Percentiles rank a stretch among this genome's conserved stretches.
phyloP scores from a whole-genome alignment of 2,113 vertebrate species.

The Tenrec ecaudatus region DNA sequence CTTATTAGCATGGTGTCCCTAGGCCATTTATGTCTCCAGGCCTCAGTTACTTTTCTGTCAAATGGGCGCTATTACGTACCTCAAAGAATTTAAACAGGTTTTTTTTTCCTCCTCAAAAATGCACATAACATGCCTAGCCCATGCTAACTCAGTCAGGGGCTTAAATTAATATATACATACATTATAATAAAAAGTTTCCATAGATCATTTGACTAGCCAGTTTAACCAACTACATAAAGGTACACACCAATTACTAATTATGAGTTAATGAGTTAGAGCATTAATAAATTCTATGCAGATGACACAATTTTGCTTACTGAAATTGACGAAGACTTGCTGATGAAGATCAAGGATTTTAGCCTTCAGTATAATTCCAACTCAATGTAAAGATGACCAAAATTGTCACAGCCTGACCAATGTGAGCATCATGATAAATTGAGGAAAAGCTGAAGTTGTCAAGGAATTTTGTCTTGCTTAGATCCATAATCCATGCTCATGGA shows the following conservation, averaged over 20 bases:
- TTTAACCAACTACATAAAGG: neutral
- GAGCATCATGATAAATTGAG: too few relatives aligned
- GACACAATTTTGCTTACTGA: too few relatives aligned
- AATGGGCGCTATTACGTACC: neutral
- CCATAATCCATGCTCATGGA: too few relatives aligned
- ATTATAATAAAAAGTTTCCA: neutral
- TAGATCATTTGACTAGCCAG: neutral
- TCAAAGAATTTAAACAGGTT: neutral
- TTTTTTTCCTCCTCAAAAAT: neutral
- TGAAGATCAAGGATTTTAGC: too few relatives aligned
- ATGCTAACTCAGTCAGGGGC: neutral
- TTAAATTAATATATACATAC: too few relatives aligned
- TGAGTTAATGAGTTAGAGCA: neutral
- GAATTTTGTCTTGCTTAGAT: too few relatives aligned
- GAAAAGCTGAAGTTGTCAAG: too few relatives aligned
- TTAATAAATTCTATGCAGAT: too few relatives aligned
- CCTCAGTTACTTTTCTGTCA: neutral
- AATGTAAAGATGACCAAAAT: too few relatives aligned
- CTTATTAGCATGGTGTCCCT: neutral
- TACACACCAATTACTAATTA: neutral
- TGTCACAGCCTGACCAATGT: too few relatives aligned
- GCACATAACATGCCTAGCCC: neutral
- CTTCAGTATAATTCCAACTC: too few relatives aligned
- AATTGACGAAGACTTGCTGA: too few relatives aligned
- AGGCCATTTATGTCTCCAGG: neutral